A percentile compares a stretch with the other conserved stretches of the same genome.
phyloP scores from a whole-genome alignment of 2,797 vertebrate species.

The Siniperca undulata region DNA sequence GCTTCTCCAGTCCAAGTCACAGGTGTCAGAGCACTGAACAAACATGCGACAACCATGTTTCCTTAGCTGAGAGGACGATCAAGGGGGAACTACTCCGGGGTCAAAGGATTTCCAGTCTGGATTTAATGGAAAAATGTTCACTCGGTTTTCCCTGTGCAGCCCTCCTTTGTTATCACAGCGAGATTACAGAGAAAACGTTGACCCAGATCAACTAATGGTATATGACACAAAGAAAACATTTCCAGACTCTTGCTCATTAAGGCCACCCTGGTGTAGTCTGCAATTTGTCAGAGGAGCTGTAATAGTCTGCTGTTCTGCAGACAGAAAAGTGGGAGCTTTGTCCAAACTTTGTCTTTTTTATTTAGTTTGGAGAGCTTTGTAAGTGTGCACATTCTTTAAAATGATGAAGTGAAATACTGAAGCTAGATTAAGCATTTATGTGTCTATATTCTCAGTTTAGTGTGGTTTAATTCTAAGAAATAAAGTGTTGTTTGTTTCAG shows the following conservation, averaged over 20 bases:
- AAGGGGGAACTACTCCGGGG: constrained; percentile 38
- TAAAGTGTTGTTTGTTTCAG: constrained; percentile 71
- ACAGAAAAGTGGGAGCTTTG: constrained; percentile 11
- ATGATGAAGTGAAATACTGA: neutral
- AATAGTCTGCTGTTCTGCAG: constrained; percentile 7
- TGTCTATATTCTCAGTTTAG: neutral
- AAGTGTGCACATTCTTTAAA: neutral
- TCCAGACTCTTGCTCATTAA: constrained; percentile 72
- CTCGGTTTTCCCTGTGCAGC: constrained; percentile 62
- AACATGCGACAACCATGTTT: constrained; percentile 74
- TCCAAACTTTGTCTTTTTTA: constrained; percentile 7
- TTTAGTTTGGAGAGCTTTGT: neutral
- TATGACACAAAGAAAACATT: constrained; percentile 80
- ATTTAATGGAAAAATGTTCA: constrained; percentile 66
- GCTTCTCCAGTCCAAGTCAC: constrained; percentile 59
- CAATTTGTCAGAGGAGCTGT: constrained; percentile 38
- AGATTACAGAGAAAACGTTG: constrained; percentile 80
- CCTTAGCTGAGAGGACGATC: constrained; percentile 60
- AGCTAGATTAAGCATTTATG: neutral
- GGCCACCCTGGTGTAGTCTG: constrained; percentile 54
- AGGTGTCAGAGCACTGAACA: constrained; percentile 81
- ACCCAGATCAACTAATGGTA: constrained; percentile 78
- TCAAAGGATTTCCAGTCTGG: constrained; percentile 77
- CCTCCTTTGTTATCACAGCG: constrained; percentile 74
- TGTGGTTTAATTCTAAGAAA: constrained; percentile 41